phyloP scores from a whole-genome alignment of 2,888 invertebrate species.

The Philereme transversata region DNA sequence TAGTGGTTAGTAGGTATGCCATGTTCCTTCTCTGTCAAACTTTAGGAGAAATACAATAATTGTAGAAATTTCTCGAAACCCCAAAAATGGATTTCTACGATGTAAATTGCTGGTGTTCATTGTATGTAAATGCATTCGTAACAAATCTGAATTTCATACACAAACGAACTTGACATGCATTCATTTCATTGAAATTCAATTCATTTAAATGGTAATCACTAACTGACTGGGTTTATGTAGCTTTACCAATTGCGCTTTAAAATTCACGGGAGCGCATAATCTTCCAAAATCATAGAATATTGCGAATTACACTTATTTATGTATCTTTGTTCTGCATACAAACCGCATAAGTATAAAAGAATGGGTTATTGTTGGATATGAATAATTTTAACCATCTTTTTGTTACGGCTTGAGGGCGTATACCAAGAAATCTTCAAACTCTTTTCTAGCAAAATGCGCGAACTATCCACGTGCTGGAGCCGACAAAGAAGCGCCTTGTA shows the following conservation, averaged over 20 bases:
- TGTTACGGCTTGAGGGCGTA: constrained; percentile 44
- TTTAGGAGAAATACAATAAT: background rate
- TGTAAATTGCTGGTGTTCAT: constrained; percentile 33
- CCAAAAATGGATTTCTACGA: constrained; percentile 9
- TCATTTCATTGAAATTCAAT: constrained; percentile 44
- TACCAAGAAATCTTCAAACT: constrained; percentile 65
- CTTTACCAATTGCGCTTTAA: constrained; percentile 54
- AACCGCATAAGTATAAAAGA: constrained; percentile 45
- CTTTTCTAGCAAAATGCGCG: constrained; percentile 61
- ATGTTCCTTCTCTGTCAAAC: constrained; percentile 1
- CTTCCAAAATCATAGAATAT: constrained; percentile 23
- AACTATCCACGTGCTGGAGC: constrained; percentile 67
- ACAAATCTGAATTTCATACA: constrained; percentile 37
- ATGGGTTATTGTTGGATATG: constrained; percentile 50
- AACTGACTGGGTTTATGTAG: constrained; percentile 55
- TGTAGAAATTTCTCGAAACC: constrained; percentile 1
- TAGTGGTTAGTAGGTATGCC: constrained; percentile 1
- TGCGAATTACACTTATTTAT: too few relatives aligned
- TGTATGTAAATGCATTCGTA: constrained; percentile 38
- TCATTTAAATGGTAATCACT: constrained; percentile 35
- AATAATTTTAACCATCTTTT: constrained; percentile 49
- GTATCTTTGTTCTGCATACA: constrained; percentile 33
- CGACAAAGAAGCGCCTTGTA: constrained; percentile 59
- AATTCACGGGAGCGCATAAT: constrained; percentile 57
- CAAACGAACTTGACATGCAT: constrained; percentile 51